A percentile compares a stretch with the other conserved stretches of the same genome.
Conservation (phyloP, 2,797 vertebrate species). For the Tympanoctomys barrerae region DNA sequence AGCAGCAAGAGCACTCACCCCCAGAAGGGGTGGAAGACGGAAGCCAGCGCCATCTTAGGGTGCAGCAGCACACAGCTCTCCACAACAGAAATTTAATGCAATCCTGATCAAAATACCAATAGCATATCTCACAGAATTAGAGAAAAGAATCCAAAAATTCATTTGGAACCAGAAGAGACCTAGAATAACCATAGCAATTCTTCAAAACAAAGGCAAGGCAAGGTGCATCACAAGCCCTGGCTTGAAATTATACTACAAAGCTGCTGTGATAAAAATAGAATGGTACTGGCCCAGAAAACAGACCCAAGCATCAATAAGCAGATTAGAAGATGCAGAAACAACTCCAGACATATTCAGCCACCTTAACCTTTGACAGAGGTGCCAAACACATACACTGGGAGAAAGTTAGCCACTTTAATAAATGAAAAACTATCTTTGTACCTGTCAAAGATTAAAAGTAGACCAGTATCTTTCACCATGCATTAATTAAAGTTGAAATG, state of each 20-base stretch:
- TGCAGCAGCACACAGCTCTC: too few relatives aligned
- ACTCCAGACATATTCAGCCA: not conserved
- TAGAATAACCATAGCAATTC: not conserved
- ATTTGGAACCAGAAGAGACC: not conserved
- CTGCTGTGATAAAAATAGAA: not conserved
- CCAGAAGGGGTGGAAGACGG: too few relatives aligned
- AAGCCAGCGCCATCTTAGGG: too few relatives aligned
- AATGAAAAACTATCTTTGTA: not conserved
- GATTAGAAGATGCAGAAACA: not conserved
- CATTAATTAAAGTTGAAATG: not conserved
- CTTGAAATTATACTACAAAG: not conserved
- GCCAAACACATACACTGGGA: not conserved
- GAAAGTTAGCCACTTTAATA: not conserved
- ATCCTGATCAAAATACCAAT: not conserved
- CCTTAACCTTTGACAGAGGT: not conserved
- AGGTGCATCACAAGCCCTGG: not conserved
- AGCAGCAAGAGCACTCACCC: too few relatives aligned
- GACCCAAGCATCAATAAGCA: not conserved
- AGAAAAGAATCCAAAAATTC: not conserved
- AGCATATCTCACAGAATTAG: not conserved
- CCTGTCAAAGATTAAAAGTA: not conserved
- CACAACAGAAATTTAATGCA: not conserved
- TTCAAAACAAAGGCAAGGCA: not conserved
- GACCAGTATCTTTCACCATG: not conserved
- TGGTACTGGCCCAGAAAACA: not conserved